Evolutionary conservation across 2,113 vertebrate species (phyloP).

Genomic region (Hippocampus zosterae): DNA sequence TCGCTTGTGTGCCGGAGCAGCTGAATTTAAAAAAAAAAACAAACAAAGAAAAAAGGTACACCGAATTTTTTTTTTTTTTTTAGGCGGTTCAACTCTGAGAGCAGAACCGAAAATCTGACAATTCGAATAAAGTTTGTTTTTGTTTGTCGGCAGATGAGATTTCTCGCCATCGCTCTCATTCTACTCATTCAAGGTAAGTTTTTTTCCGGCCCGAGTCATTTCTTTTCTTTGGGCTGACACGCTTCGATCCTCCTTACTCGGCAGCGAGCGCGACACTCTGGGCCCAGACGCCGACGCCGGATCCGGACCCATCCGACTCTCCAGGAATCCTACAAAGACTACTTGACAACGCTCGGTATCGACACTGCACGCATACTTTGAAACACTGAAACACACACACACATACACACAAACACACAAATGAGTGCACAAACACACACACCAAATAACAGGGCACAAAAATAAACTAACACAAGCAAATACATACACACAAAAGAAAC

Average conservation of each 20-base stretch:
- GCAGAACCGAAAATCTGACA: neutral
- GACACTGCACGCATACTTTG: neutral
- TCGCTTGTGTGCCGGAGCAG: conserved; percentile 35
- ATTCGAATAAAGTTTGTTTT: neutral
- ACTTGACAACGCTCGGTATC: conserved; percentile 46
- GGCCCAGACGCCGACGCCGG: conserved; percentile 1
- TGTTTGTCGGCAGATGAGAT: conserved; percentile 41
- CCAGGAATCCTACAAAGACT: conserved; percentile 43
- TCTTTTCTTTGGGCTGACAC: conserved; percentile 12
- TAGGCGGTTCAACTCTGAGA: neutral
- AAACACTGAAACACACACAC: neutral
- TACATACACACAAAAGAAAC: too few species aligned
- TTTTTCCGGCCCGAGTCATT: neutral
- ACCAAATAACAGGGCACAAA: too few species aligned
- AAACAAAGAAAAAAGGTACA: neutral
- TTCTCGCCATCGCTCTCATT: conserved; percentile 36
- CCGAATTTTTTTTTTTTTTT: neutral
- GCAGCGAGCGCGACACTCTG: conserved; percentile 43
- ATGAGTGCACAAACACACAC: too few species aligned
- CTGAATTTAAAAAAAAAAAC: conserved; percentile 26
- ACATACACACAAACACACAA: too few species aligned
- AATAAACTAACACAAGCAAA: too few species aligned
- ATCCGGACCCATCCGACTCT: conserved; percentile 5
- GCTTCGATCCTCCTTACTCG: neutral
- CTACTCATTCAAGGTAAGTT: conserved; percentile 58